Conservation (phyloP, 92 coral and sea anemone genomes). For the Parazoanthus darwini region DNA sequence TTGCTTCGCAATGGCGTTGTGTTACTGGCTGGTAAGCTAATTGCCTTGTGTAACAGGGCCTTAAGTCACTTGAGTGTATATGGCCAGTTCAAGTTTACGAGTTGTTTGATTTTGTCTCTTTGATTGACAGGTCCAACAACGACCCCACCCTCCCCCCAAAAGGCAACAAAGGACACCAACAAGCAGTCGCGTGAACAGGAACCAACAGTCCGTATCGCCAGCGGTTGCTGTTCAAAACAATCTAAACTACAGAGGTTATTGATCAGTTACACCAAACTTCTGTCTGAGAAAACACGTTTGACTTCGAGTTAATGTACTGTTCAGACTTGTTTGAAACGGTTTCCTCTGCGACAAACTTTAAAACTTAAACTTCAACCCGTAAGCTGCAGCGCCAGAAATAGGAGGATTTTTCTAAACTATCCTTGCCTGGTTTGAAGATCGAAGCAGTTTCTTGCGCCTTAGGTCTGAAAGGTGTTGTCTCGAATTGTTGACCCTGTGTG, state of each 20-base stretch:
- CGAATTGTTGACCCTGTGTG: no score
- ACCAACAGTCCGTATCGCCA: slow-evolving; percentile 40
- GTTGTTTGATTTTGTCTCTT: not conserved
- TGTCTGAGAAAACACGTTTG: not conserved
- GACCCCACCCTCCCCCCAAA: slow-evolving; percentile 30
- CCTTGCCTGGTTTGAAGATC: not conserved
- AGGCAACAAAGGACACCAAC: slow-evolving; percentile 24
- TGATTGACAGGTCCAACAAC: slow-evolving; percentile 9
- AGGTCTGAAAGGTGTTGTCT: no score
- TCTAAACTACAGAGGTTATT: slow-evolving; percentile 24
- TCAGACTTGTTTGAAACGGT: not conserved
- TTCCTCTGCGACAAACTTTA: not conserved
- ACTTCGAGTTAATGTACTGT: not conserved
- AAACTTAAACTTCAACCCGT: not conserved
- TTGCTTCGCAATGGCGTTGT: no score
- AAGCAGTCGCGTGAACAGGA: slow-evolving; percentile 23
- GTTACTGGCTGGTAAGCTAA: no score
- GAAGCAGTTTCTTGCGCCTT: not conserved
- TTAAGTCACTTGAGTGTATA: no score
- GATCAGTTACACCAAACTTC: not conserved
- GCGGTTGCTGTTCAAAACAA: slow-evolving; percentile 5
- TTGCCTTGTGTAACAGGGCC: no score
- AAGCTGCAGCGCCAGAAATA: not conserved
- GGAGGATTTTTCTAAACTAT: not conserved
- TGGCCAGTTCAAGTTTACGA: not conserved